Base-by-base conservation (phyloP, 2,797 vertebrate species). In the Melanogrammus aeglefinus region DNA sequence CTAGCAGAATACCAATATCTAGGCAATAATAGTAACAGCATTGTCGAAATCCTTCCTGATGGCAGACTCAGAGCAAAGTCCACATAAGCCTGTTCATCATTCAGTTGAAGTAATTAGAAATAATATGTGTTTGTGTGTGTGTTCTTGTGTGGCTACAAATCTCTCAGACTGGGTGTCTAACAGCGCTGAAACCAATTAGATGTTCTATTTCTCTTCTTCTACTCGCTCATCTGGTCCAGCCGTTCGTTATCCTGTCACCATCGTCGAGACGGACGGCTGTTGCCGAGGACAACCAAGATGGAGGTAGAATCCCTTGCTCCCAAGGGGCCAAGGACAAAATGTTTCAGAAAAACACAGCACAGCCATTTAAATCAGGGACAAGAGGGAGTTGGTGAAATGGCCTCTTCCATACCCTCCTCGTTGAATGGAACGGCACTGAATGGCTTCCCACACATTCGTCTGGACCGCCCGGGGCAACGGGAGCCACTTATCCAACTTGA, bases 91-190 rank as follows among this genome's bases (percentile, higher is more conserved):
- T 63, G 57, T 63, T 63, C 8, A 24, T 63, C 57, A 8, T 63
- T 63, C 21, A 63, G 21, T 63, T 63, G 57, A 51, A 51, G 47
- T 51, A 51, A 18, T 51, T 51, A 51, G 57, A 47, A 47, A 39
- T 39, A 39, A 39, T 38, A 16, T 63, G 57, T 63, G 57, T 63
- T 6, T 63, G 72, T 72, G 72, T 72, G 31, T 72, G 71, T 72
- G 31, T 63, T 4, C 33, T 29, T 72, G 70, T 72, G 71, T 35
- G 29, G 29, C 10, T 29, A 71, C 10, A 36, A 35, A 72, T 31
- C 71, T 72, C 29, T 72, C 29, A 35, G 14, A 35, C 35, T 6
- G 29, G 14, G 31, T 21, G 18, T 35, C 29, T 33, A 72, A 36
- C 71, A 72, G 31, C 6, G 6, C 7, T n/a, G 57, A 63, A n/a